Percentiles rank a stretch among this genome's conserved stretches.
Evolutionary conservation across 2,113 vertebrate genomes (phyloP).

Genomic region (Hippocampus abdominalis): DNA sequence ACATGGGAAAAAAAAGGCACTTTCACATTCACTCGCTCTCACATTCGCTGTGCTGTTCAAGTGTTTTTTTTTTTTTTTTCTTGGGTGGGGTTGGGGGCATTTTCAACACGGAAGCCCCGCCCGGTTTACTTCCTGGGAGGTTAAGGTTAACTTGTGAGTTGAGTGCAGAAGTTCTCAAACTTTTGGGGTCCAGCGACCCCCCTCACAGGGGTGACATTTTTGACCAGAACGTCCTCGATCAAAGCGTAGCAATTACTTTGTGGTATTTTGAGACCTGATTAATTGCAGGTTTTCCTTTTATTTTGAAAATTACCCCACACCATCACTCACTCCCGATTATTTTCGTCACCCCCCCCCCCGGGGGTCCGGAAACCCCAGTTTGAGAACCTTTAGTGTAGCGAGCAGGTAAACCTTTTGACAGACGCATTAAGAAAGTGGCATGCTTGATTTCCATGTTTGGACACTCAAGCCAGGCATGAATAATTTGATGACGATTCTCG

Average conservation of each 20-base stretch:
- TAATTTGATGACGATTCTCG: conserved; percentile 55
- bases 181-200: not conserved
- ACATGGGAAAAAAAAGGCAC: conserved; percentile 72
- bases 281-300: too few relatives aligned
- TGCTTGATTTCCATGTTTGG: conserved; percentile 51
- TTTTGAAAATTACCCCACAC: too few relatives aligned
- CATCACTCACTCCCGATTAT: too few relatives aligned
- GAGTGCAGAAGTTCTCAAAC: conserved; percentile 40
- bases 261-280: too few relatives aligned
- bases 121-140: conserved; percentile 70
- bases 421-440: conserved; percentile 44
- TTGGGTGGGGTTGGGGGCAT: conserved; percentile 28
- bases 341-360: not conserved
- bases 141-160: conserved; percentile 72
- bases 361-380: not conserved
- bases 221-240: too few relatives aligned
- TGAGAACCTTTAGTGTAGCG: conserved; percentile 44
- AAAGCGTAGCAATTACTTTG: too few relatives aligned
- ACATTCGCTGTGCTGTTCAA: conserved; percentile 69
- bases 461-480: conserved; percentile 61
- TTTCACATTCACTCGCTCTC: conserved; percentile 61
- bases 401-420: conserved; percentile 47
- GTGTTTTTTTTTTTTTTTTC: conserved; percentile 49
- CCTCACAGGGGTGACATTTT: too few relatives aligned
- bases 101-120: conserved; percentile 56